Evolutionary conservation across 2,113 vertebrate species (phyloP).

Genomic region (Silurus asotus): DNA sequence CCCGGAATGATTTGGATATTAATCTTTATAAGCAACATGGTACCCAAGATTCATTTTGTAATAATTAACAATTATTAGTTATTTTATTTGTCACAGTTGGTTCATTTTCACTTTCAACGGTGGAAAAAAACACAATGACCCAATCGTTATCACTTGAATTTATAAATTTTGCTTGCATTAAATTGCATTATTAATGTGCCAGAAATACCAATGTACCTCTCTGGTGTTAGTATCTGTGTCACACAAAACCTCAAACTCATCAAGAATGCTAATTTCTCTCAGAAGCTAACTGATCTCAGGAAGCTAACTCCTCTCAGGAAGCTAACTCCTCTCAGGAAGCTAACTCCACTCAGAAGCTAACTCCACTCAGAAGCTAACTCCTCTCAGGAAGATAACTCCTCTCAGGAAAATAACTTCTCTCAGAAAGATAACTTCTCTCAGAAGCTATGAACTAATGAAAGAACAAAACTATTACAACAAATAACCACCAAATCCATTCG

Average conservation of each 20-base stretch:
- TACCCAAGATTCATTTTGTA: neutral
- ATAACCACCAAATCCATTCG: neutral
- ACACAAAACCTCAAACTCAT: no score
- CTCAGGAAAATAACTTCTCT: no score
- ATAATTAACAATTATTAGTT: neutral
- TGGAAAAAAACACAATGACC: neutral
- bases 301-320: no score
- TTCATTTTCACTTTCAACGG: neutral
- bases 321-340: no score
- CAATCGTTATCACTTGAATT: neutral
- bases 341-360: no score
- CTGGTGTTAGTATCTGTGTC: neutral
- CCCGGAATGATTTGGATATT: constrained; percentile 4
- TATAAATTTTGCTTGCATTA: neutral
- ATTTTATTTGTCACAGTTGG: neutral
- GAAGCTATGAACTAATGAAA: neutral
- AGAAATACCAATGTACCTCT: neutral
- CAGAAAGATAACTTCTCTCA: no score
- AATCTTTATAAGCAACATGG: neutral
- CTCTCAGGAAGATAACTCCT: no score
- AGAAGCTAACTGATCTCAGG: no score
- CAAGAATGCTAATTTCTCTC: no score
- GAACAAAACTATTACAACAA: neutral
- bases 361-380: no score
- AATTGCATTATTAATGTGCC: neutral